These are phyloP conservation scores for Trachelus tabidus DNA, from an alignment of 2,888 invertebrate species.

Conservation along the genomic window DNA sequence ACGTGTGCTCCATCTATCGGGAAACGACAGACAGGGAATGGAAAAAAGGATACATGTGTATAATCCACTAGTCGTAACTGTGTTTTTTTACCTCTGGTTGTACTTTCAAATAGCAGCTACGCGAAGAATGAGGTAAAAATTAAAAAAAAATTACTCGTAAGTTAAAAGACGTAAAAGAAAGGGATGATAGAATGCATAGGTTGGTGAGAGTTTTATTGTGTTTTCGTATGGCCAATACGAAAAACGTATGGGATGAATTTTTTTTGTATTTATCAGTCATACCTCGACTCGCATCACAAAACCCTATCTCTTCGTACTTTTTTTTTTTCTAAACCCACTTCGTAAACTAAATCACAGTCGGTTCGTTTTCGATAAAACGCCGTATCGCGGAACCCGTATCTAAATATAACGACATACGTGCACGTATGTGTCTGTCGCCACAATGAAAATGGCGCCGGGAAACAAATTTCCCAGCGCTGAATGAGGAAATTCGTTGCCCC, in stretches of 20 bases:
- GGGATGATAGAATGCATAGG: no score
- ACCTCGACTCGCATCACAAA: background rate
- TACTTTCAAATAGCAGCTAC: background rate
- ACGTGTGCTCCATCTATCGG: background rate
- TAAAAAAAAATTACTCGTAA: background rate
- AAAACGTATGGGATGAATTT: background rate
- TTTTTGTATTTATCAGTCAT: background rate
- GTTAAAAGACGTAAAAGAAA: background rate
- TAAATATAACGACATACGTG: background rate
- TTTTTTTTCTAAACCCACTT: background rate
- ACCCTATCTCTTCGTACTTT: background rate
- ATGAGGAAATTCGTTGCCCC: background rate
- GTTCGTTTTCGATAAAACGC: background rate
- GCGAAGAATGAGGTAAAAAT: background rate
- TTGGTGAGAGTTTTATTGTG: background rate
- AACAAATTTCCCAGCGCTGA: background rate
- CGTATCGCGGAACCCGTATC: background rate
- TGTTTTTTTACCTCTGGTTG: background rate
- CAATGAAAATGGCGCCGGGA: background rate
- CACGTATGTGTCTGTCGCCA: background rate
- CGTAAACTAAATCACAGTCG: no score
- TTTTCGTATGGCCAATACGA: background rate
- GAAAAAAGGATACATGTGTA: no score
- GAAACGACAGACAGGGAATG: background rate
- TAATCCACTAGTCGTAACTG: background rate